Evolutionary conservation across 2,113 vertebrate species (phyloP), one percentile per base, ranked within the genome.

Genomic region (Takifugu bimaculatus): DNA sequence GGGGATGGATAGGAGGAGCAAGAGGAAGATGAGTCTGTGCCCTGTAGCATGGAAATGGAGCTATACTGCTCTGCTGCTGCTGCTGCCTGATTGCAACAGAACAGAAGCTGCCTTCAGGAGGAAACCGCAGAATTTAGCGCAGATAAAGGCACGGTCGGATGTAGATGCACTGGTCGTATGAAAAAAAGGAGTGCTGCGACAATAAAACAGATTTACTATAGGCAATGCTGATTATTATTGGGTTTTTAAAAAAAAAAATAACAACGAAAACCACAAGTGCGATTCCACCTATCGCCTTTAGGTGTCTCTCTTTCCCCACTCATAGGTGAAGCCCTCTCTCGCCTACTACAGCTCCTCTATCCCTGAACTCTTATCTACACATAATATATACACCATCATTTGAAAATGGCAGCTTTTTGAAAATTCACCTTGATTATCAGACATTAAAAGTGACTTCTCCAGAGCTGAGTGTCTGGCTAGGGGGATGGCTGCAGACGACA

Each of bases 381-480:
- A 90, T 91, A 91, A 92, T 91, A 91, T 92, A 90, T 90, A 93
- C 91, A 88, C 90, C 92, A 93, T 92, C 90, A 92, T 94, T 93
- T 92, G 92, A 94, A 95, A 94, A 95, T 94, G 93, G 93, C 93
- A 93, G 91, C 92, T 93, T 93, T 93, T 93, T 94, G 93, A 94
- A 94, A 93, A 94, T 94, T 93, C 93, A 94, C 93, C 92, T 93
- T 94, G 93, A 94, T 94, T 93, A 93, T 92, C 92, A 94, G 93
- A 94, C 93, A 94, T 93, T 93, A 93, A 92, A 93, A 91, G 91
- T 92, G 93, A 94, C 93, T 94, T 93, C 92, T 93, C 91, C 89
- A 82, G 90, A 89, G 89, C 93, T 91, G 93, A 92, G 92, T 93
- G 93, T 93, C 93, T 94, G 93, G 93, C 92, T 93, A 90, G 92